Base-by-base conservation (phyloP, 2,888 invertebrate species). In the Ophioninae sp. region DNA sequence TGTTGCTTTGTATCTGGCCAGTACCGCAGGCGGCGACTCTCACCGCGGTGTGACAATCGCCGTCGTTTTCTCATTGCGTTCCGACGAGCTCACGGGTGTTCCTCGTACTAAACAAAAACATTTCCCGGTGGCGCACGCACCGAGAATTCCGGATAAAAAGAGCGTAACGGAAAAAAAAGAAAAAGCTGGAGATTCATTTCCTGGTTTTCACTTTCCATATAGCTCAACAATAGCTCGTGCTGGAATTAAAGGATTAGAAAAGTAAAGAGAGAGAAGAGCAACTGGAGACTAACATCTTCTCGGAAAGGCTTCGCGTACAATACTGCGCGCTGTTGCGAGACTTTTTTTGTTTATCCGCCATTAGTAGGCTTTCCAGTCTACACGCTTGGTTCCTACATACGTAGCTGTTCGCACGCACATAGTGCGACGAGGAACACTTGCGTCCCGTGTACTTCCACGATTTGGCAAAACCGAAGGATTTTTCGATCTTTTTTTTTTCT, bases 21-120 rank as follows among this genome's bases (percentile, higher is more conserved):
- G 93, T 92, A 89, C 89, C 88, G 51, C 51, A 88, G 88, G 87
- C 89, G 88, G 88, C 88, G 89, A 87, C 87, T 90, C 88, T 86
- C 73, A 77, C 82, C 81, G 51, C 51, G 83, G 82, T 85, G 81
- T 75, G 72, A 79, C 82, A 85, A 83, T 86, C 88, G 86, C 86
- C 78, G 61, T 85, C 82, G 68, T 75, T 71, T 69, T 58, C 67
- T 65, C 39, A 64, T 79, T 39, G 44, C 63, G 61, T 59, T 30
- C 63, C 20, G 17, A 67, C 59, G 58, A 41, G 59, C 30, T 13
- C 37, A 51, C 68, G 79, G 61, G 75, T 76, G 75, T 59, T 69
- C 30, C 17, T 17, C 22, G 58, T 78, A 69, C 22, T 75, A 77
- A 73, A 73, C 44, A 37, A 65, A 51, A 65, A 82, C 51, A 72